Conservation (phyloP, 2,113 vertebrate species). For the Tragulus kanchil region DNA sequence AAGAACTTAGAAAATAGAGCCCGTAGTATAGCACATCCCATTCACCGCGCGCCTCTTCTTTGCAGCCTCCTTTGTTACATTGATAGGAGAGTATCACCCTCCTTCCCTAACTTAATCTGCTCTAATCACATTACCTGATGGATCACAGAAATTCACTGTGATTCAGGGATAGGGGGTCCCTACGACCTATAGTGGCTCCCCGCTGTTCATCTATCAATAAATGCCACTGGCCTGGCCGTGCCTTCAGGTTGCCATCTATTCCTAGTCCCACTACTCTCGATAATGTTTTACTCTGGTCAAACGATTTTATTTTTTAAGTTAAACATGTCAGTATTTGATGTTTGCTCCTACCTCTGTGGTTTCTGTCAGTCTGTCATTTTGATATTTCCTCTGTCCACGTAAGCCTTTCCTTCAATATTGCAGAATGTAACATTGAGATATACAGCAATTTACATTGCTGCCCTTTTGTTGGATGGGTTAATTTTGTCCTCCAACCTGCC, state of each 20-base stretch:
- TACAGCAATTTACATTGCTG: background rate
- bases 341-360: background rate
- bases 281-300: background rate
- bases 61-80: background rate
- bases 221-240: background rate
- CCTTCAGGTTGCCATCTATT: background rate
- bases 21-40: background rate
- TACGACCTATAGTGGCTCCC: background rate
- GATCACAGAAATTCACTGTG: background rate
- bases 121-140: background rate
- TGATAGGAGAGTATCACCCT: background rate
- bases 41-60: background rate
- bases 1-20: slow-evolving; percentile 72
- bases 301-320: background rate
- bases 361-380: background rate
- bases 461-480: background rate
- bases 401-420: background rate
- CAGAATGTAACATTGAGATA: background rate
- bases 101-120: background rate
- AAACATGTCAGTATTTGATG: background rate
- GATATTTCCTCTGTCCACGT: background rate
- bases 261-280: background rate
- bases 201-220: background rate
- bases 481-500: background rate
- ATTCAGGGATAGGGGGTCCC: background rate